Evolutionary conservation across 2,888 invertebrate species (phyloP), one percentile per base, ranked within the genome.

Genomic region (Phrixothrix hirtus): DNA sequence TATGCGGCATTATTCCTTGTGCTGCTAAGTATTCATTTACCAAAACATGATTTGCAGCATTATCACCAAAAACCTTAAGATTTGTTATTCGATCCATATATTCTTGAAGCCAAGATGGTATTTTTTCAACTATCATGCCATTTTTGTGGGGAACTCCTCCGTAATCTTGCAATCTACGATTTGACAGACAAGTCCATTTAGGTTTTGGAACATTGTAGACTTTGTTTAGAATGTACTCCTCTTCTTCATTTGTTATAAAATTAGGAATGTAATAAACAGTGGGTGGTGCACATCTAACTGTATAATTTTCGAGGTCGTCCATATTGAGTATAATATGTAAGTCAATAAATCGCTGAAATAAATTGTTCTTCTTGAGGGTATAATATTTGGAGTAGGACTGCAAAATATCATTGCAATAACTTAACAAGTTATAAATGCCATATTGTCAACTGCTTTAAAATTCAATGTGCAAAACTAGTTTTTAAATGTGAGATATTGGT

Each of bases 1-100:
- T 85, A 78, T 99, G 98, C 1, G 97, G 91, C 90, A 98, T 90
- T 55, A 98, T 97, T 9, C 98, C 98, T 77, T 98, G 95, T 0
- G 93, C 92, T 0, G 95, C 81, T 55, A 83, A 74, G 77, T 98
- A 98, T 75, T 98, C 97, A 79, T 98, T 98, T 0, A 98, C 86
- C 25, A 98, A 78, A 1, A 96, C 88, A 79, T 98, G 98, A 75
- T 98, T 98, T 0, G 96, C 89, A 52, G 79, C 81, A 57, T 84
- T 84, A 1, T 82, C 82, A 34, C 81, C 83, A 79, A 95, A 92
- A 26, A 88, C 67, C 62, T 84, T 79, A 3, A 92, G 75, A 6
- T 77, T 72, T 59, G 83, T 79, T 52, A 96, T 83, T 77, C 82
- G 87, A 30, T 87, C 79, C 13, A 92, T 78, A 67, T 87, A 89